Evolutionary conservation across 2,888 invertebrate species (phyloP).

Genomic region (Endomychus coccineus): DNA sequence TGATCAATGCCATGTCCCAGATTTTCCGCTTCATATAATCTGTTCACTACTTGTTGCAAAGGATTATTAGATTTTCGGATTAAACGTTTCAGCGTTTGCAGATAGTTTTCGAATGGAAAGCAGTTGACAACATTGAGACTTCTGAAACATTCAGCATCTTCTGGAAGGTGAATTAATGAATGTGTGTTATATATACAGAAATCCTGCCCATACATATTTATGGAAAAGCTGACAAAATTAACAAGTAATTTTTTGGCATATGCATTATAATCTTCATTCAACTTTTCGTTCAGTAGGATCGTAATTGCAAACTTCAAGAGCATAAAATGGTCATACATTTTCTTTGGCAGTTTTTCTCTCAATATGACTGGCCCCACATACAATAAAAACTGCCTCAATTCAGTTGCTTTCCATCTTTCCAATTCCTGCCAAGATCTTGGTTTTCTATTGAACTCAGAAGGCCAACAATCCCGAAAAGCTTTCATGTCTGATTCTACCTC

Average conservation of each 20-base stretch:
- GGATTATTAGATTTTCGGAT: slow-evolving; percentile 2
- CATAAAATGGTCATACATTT: slow-evolving; percentile 3
- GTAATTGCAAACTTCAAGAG: neutral
- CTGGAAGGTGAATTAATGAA: slow-evolving; percentile 1
- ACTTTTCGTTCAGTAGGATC: slow-evolving; percentile 1
- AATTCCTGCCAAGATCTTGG: too few relatives aligned
- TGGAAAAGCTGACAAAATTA: neutral
- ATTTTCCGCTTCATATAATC: slow-evolving; percentile 1
- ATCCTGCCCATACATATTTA: neutral
- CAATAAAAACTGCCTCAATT: too few relatives aligned
- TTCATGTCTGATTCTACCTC: too few relatives aligned
- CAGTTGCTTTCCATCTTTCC: too few relatives aligned
- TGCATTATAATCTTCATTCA: neutral
- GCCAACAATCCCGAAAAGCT: too few relatives aligned
- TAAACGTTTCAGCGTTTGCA: slow-evolving; percentile 3
- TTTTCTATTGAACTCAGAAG: too few relatives aligned
- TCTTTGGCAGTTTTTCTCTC: slow-evolving; percentile 1
- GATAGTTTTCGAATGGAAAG: slow-evolving; percentile 3
- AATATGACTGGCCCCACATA: too few relatives aligned
- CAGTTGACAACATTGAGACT: slow-evolving; percentile 2
- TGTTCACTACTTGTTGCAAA: slow-evolving; percentile 1
- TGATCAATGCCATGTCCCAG: too few relatives aligned
- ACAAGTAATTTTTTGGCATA: too few relatives aligned
- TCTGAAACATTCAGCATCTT: neutral
- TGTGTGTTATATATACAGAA: slow-evolving; percentile 1